These are phyloP conservation scores for Tretioscincus oriximinensis DNA, from an alignment of 2,113 vertebrate genomes.

Conservation along the genomic window DNA sequence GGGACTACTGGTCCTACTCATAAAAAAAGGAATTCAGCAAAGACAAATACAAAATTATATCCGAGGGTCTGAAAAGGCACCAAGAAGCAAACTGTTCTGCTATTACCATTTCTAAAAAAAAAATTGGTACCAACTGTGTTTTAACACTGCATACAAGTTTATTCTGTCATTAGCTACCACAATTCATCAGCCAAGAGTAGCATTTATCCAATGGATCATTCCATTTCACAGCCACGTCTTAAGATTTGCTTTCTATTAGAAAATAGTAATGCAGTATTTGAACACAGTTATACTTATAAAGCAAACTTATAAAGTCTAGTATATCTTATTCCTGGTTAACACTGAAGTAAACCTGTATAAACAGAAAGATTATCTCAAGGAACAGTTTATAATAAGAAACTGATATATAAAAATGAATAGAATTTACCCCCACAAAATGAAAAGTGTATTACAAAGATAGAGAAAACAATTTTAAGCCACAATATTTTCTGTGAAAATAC, in stretches of 20 bases:
- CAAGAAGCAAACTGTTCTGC: slow-evolving; percentile 70
- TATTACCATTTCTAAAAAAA: slow-evolving; percentile 69
- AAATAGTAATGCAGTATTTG: slow-evolving; percentile 82
- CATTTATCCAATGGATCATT: slow-evolving; percentile 69
- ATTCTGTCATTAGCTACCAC: slow-evolving; percentile 58
- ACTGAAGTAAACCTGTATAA: slow-evolving; percentile 78
- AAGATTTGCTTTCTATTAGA: slow-evolving; percentile 81
- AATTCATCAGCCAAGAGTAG: slow-evolving; percentile 54
- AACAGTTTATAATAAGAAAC: slow-evolving; percentile 83
- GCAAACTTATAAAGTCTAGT: slow-evolving; percentile 78
- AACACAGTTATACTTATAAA: slow-evolving; percentile 82
- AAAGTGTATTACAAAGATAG: slow-evolving; percentile 86
- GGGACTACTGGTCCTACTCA: slow-evolving; percentile 64
- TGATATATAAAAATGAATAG: slow-evolving; percentile 81
- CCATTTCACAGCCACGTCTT: slow-evolving; percentile 72
- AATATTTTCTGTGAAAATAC: slow-evolving; percentile 90
- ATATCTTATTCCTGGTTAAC: slow-evolving; percentile 81
- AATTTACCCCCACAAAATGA: slow-evolving; percentile 78
- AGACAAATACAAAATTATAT: slow-evolving; percentile 59
- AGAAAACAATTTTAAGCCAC: slow-evolving; percentile 82
- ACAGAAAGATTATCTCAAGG: slow-evolving; percentile 76
- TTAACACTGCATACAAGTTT: slow-evolving; percentile 72
- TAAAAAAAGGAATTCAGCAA: slow-evolving; percentile 29
- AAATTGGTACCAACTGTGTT: slow-evolving; percentile 66
- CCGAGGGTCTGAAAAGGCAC: slow-evolving; percentile 73